Evolutionary conservation across 2,797 vertebrate species (phyloP).

Genomic region (Darevskia mixta): DNA sequence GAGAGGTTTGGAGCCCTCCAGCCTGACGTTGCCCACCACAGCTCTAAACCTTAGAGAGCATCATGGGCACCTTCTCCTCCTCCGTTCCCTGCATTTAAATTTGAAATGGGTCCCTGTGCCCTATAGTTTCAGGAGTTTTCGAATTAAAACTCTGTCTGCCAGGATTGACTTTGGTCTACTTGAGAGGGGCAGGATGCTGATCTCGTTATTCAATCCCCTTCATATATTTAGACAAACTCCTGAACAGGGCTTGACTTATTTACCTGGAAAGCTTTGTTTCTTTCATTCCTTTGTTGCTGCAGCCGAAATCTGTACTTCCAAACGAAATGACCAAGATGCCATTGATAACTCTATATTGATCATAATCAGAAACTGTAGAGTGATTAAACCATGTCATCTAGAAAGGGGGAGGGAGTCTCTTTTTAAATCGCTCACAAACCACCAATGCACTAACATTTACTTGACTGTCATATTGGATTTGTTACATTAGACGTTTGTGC

Average conservation of each 20-base stretch:
- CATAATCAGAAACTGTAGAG: conserved; percentile 10
- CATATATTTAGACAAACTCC: not conserved
- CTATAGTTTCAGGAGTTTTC: not conserved
- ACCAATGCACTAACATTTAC: conserved; percentile 35
- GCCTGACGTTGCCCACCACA: too few relatives aligned
- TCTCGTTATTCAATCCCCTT: not conserved
- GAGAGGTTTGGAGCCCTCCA: too few relatives aligned
- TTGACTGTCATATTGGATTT: conserved; percentile 46
- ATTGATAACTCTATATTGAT: not conserved
- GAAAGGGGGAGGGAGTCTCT: not conserved
- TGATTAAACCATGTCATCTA: not conserved
- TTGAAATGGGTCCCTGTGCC: not conserved
- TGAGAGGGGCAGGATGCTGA: not conserved
- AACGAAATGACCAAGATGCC: not conserved
- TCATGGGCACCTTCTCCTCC: not conserved
- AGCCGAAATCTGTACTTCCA: not conserved
- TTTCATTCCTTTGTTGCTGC: not conserved
- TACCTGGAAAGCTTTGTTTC: not conserved
- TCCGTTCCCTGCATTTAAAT: not conserved
- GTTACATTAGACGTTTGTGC: conserved; percentile 45
- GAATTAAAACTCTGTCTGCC: not conserved
- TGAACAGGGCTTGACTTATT: not conserved
- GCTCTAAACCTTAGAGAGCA: too few relatives aligned
- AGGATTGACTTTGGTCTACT: not conserved
- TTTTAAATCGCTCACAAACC: not conserved